Evolutionary conservation across 2,888 invertebrate genomes (phyloP).

Genomic region (Athrips mouffetella): DNA sequence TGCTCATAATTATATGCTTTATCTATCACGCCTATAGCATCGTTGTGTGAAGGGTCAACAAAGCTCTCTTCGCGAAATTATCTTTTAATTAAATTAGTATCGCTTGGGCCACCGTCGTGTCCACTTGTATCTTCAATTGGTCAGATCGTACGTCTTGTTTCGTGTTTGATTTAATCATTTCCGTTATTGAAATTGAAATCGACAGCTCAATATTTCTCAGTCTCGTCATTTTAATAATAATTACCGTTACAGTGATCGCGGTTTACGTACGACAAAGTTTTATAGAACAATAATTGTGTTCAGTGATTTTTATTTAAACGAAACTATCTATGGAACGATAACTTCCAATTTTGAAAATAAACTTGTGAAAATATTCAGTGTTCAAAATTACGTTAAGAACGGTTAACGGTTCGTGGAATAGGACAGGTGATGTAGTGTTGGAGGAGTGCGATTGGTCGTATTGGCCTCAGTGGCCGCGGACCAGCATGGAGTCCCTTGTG

Average conservation of each 20-base stretch:
- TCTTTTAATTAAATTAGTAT: slow-evolving; percentile 28
- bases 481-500: slow-evolving; percentile 65
- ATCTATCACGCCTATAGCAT: slow-evolving; percentile 51
- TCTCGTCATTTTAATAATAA: not conserved
- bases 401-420: slow-evolving; percentile 47
- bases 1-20: slow-evolving; percentile 49
- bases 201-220: not conserved
- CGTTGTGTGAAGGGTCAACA: slow-evolving; percentile 28
- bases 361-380: not conserved
- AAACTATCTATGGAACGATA: not conserved
- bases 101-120: slow-evolving; percentile 27
- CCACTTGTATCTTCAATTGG: slow-evolving; percentile 27
- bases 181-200: not conserved
- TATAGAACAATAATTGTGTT: not conserved
- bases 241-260: not conserved
- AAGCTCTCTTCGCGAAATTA: slow-evolving; percentile 28
- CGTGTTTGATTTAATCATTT: not conserved
- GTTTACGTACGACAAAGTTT: too few relatives aligned
- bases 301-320: not conserved
- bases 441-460: slow-evolving; percentile 32
- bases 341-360: not conserved
- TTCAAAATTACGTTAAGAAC: slow-evolving; percentile 41
- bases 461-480: slow-evolving; percentile 32
- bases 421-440: slow-evolving; percentile 63
- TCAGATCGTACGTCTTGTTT: not conserved